Percentiles rank a stretch among this genome's conserved stretches.
Evolutionary conservation across 2,113 vertebrate species (phyloP).

Genomic region (Heptranchias perlo): DNA sequence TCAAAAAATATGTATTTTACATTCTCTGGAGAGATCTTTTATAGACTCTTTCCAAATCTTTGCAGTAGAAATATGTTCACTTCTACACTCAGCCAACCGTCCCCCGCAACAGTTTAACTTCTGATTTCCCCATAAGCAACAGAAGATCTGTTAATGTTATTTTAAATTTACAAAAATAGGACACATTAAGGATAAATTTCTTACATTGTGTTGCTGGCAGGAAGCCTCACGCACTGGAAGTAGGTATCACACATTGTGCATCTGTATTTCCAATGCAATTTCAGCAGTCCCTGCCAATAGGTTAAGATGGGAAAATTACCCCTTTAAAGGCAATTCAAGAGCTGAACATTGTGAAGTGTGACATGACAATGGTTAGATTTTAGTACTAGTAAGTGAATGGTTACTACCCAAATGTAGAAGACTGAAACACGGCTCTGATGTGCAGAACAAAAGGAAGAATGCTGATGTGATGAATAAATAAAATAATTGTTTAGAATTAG

Average conservation of each 20-base stretch:
- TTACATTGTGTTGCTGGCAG: background rate
- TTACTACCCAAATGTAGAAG: too few species aligned
- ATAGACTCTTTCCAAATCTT: background rate
- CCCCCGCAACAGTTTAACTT: background rate
- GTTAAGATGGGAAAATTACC: background rate
- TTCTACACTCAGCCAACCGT: background rate
- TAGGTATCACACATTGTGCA: background rate
- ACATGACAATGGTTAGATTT: background rate
- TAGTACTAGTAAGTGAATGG: background rate
- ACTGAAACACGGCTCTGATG: background rate
- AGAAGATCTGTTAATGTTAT: background rate
- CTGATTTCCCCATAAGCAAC: background rate
- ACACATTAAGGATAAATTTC: background rate
- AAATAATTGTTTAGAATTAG: background rate
- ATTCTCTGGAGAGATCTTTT: background rate
- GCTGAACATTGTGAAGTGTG: background rate
- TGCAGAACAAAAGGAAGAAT: background rate
- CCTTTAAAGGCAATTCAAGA: background rate
- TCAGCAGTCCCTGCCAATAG: background rate
- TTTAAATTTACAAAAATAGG: background rate
- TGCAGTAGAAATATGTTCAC: background rate
- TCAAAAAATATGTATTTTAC: background rate
- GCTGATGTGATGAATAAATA: background rate
- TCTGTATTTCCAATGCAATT: background rate
- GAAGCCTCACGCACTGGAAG: too few species aligned